Conservation (phyloP, 2,888 invertebrate species). For the Drosophila recens region DNA sequence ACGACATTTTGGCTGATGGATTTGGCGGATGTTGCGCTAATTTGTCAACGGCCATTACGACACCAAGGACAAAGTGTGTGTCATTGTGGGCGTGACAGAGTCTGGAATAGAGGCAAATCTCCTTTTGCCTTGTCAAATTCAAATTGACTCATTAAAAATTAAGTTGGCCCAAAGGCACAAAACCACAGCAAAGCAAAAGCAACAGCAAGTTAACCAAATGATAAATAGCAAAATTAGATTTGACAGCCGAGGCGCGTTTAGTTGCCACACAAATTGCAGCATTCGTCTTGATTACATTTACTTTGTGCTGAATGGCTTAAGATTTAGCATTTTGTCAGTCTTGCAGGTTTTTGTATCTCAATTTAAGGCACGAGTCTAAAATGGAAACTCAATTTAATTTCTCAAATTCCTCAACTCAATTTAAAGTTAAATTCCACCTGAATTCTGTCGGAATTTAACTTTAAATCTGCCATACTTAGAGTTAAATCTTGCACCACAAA, state of each 20-base stretch:
- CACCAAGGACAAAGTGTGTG: slow-evolving; percentile 61
- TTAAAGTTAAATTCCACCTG: not conserved
- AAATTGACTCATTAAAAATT: slow-evolving; percentile 82
- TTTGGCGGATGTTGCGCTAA: slow-evolving; percentile 75
- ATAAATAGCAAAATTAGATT: slow-evolving; percentile 81
- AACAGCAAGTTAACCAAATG: slow-evolving; percentile 73
- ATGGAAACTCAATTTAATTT: slow-evolving; percentile 2
- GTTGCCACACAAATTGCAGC: slow-evolving; percentile 69
- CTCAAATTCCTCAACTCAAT: not conserved
- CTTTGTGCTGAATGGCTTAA: slow-evolving; percentile 43
- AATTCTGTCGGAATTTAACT: not conserved
- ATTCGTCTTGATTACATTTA: slow-evolving; percentile 80
- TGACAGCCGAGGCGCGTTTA: slow-evolving; percentile 63
- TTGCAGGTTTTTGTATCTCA: slow-evolving; percentile 4
- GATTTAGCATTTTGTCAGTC: slow-evolving; percentile 47
- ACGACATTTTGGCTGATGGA: slow-evolving; percentile 56
- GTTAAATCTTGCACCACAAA: slow-evolving; percentile 9
- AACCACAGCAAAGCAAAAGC: slow-evolving; percentile 49
- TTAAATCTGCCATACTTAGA: not conserved
- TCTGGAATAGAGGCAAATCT: slow-evolving; percentile 38
- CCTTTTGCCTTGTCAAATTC: slow-evolving; percentile 76
- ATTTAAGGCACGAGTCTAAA: slow-evolving; percentile 1
- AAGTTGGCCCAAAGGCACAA: slow-evolving; percentile 60
- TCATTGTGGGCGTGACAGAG: slow-evolving; percentile 69
- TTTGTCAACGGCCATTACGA: slow-evolving; percentile 75